Percentiles rank a stretch among this genome's conserved stretches.
These are phyloP conservation scores for Gymnoscopelus microlampas DNA, from an alignment of 2,797 vertebrate species.

Conservation along the genomic window DNA sequence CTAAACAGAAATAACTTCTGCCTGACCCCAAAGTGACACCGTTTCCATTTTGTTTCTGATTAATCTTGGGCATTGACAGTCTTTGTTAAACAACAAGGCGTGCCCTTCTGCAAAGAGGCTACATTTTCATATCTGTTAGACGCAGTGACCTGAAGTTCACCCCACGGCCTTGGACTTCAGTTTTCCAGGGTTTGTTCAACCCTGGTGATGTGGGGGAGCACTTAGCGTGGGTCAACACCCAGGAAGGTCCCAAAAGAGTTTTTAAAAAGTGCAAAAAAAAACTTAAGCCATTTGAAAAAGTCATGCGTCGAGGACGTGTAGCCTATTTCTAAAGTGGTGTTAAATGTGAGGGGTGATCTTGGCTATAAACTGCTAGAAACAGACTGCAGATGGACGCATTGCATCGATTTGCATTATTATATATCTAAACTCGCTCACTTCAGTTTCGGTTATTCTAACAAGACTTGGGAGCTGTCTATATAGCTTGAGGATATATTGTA, in stretches of 20 bases:
- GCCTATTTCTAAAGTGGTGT: conserved; percentile 1
- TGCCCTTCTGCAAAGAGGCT: conserved; percentile 91
- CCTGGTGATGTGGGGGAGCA: conserved; percentile 84
- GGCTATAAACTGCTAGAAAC: background rate
- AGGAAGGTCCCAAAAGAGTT: conserved; percentile 48
- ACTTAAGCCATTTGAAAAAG: conserved; percentile 38
- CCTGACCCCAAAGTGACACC: conserved; percentile 98
- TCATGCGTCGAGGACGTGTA: conserved; percentile 6
- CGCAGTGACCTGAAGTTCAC: conserved; percentile 98
- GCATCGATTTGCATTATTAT: background rate
- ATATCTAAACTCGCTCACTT: background rate
- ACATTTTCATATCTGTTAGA: conserved; percentile 99
- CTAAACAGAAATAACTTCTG: conserved; percentile 88
- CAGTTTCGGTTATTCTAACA: background rate
- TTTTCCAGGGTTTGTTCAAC: conserved; percentile 86
- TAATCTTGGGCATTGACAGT: conserved; percentile 99
- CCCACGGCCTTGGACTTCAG: conserved; percentile 98
- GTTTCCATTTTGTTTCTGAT: conserved; percentile 99
- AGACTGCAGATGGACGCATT: conserved; percentile 5
- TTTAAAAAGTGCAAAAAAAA: conserved; percentile 44
- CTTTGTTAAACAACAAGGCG: conserved; percentile 99
- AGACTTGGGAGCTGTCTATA: background rate
- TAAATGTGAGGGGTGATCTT: background rate
- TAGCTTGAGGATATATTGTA: background rate
- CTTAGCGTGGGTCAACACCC: conserved; percentile 84